These are phyloP conservation scores for Saccopteryx bilineata DNA, from an alignment of 2,113 vertebrate species.

Conservation along the genomic window DNA sequence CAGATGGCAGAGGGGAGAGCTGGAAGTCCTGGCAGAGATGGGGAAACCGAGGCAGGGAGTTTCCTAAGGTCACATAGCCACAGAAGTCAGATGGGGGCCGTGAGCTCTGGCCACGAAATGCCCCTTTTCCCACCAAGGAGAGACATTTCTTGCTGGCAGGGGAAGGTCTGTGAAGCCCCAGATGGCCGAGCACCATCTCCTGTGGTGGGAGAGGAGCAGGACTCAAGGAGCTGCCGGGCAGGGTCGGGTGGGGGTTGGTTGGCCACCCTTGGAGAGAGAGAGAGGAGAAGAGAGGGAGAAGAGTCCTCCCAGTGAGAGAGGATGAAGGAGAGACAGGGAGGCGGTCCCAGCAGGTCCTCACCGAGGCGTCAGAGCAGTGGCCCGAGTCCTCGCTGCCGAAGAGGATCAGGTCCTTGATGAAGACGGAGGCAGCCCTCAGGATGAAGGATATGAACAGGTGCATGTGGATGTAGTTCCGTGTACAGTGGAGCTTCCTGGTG, in stretches of 20 bases:
- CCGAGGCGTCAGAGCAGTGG: conserved; percentile 91
- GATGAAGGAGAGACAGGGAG: neutral
- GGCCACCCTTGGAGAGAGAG: neutral
- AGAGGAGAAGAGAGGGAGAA: neutral
- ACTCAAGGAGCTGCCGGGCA: neutral
- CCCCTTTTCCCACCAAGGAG: neutral
- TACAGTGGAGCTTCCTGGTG: conserved; percentile 96
- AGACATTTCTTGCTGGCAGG: neutral
- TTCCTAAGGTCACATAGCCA: neutral
- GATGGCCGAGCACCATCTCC: neutral
- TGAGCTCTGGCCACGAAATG: neutral
- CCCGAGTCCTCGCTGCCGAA: conserved; percentile 92
- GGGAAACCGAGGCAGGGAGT: conserved; percentile 32
- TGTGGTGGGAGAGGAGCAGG: neutral
- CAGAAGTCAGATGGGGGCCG: neutral
- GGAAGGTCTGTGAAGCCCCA: neutral
- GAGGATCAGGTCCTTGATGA: conserved; percentile 95
- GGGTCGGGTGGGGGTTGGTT: neutral
- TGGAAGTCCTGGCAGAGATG: neutral
- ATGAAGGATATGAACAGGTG: conserved; percentile 97
- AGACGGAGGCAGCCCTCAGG: conserved; percentile 95
- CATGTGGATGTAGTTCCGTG: conserved; percentile 97
- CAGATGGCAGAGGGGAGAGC: neutral
- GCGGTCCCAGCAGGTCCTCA: conserved; percentile 86
- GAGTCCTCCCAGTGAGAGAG: neutral